phyloP scores from a whole-genome alignment of 2,888 invertebrate genomes.

The Rapana venosa region DNA sequence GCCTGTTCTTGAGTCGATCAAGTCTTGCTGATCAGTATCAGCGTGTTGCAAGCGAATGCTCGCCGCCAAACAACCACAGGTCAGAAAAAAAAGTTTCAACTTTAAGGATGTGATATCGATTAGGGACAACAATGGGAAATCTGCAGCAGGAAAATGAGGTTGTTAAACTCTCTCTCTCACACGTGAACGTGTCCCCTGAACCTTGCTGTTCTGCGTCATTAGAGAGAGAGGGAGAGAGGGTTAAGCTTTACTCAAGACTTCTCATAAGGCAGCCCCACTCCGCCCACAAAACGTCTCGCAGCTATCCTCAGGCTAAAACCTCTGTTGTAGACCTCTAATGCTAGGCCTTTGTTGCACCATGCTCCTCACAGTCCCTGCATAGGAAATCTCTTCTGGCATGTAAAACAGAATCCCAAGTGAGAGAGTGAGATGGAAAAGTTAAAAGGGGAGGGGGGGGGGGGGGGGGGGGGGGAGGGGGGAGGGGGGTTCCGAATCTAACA shows the following conservation, averaged over 20 bases:
- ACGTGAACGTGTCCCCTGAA: background rate
- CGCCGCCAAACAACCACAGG: background rate
- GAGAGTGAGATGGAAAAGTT: background rate
- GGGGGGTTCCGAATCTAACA: too few relatives aligned
- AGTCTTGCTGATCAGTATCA: conserved; percentile 8
- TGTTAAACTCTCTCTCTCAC: background rate
- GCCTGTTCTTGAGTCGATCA: background rate
- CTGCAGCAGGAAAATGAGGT: background rate
- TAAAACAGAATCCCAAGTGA: background rate
- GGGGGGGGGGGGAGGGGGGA: background rate
- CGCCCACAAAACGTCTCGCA: too few relatives aligned
- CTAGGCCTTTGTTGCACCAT: too few relatives aligned
- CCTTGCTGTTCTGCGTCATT: too few relatives aligned
- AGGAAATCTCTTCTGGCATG: too few relatives aligned
- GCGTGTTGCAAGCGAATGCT: background rate
- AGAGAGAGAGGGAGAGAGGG: too few relatives aligned
- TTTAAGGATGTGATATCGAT: background rate
- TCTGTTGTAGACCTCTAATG: too few relatives aligned
- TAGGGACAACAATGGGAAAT: background rate
- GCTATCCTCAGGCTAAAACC: too few relatives aligned
- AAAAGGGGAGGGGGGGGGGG: background rate
- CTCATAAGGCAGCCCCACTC: too few relatives aligned
- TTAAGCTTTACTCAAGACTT: too few relatives aligned
- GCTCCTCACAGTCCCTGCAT: too few relatives aligned
- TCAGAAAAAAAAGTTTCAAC: background rate